Percentiles rank a stretch among this genome's conserved stretches.
Conservation (phyloP, 2,113 vertebrate genomes). For the Lota lota region DNA sequence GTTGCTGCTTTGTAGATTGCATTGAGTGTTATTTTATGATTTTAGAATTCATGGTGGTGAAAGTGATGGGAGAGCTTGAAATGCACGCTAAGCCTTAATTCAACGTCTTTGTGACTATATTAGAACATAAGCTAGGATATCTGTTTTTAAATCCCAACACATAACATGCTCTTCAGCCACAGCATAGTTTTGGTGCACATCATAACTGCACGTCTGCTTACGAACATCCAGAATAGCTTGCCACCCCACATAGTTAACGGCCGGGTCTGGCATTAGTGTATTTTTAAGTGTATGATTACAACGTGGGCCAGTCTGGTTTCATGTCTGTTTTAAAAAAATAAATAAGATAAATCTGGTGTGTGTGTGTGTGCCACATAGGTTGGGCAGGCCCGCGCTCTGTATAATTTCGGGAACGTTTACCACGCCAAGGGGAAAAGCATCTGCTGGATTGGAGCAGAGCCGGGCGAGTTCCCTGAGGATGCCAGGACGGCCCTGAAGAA, state of each 20-base stretch:
- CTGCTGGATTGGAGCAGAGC: constrained; percentile 84
- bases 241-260: constrained; percentile 31
- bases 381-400: constrained; percentile 94
- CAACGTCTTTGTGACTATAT: constrained; percentile 8
- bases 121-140: constrained; percentile 17
- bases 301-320: constrained; percentile 48
- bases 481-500: constrained; percentile 84
- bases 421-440: constrained; percentile 94
- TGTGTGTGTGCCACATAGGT: constrained; percentile 75
- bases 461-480: constrained; percentile 91
- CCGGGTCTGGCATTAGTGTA: constrained; percentile 54
- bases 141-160: constrained; percentile 17
- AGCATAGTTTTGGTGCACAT: constrained; percentile 14
- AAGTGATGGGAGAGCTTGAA: not conserved
- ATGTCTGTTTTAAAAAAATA: constrained; percentile 30
- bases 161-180: constrained; percentile 21
- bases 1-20: too few relatives aligned
- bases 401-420: constrained; percentile 97
- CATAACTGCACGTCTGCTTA: constrained; percentile 1
- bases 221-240: constrained; percentile 46
- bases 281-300: constrained; percentile 69
- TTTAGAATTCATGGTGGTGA: not conserved
- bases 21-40: too few relatives aligned
- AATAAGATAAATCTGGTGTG: constrained; percentile 50
- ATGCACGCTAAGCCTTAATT: constrained; percentile 5